Conservation (phyloP, 2,113 vertebrate species). For the Podarcis raffonei region DNA sequence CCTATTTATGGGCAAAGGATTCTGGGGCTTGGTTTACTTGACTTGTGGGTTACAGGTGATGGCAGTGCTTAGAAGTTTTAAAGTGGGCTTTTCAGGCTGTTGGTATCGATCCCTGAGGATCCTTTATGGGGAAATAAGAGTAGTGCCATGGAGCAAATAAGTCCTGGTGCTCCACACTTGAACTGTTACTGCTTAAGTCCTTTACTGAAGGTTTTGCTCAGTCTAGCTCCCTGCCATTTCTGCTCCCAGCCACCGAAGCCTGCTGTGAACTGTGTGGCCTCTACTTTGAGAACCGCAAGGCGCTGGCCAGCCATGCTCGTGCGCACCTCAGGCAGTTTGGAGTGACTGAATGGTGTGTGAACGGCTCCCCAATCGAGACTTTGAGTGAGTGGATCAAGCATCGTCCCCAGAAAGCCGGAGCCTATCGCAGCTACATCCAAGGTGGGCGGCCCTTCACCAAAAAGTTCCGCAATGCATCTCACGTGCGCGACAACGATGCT, state of each 20-base stretch:
- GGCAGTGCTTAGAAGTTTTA: background rate
- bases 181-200: background rate
- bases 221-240: constrained; percentile 43
- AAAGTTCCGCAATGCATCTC: constrained; percentile 80
- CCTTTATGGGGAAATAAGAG: background rate
- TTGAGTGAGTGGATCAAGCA: constrained; percentile 97
- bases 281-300: constrained; percentile 96
- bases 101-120: background rate
- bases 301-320: constrained; percentile 92
- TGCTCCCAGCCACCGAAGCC: constrained; percentile 79
- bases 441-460: constrained; percentile 85
- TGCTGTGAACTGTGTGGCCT: constrained; percentile 95
- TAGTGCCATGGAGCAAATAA: background rate
- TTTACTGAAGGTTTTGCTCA: constrained; percentile 41
- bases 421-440: constrained; percentile 93
- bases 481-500: constrained; percentile 60
- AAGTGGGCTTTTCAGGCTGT: background rate
- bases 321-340: constrained; percentile 96
- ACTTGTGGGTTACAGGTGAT: background rate
- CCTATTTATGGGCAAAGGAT: background rate
- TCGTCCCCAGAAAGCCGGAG: constrained; percentile 90
- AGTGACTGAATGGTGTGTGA: constrained; percentile 96
- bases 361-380: constrained; percentile 96
- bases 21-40: background rate
- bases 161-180: background rate